Evolutionary conservation across 1,140 invertebrate species (phyloP), one percentile per base, ranked within the genome.

Genomic region (Scylla paramamosain): DNA sequence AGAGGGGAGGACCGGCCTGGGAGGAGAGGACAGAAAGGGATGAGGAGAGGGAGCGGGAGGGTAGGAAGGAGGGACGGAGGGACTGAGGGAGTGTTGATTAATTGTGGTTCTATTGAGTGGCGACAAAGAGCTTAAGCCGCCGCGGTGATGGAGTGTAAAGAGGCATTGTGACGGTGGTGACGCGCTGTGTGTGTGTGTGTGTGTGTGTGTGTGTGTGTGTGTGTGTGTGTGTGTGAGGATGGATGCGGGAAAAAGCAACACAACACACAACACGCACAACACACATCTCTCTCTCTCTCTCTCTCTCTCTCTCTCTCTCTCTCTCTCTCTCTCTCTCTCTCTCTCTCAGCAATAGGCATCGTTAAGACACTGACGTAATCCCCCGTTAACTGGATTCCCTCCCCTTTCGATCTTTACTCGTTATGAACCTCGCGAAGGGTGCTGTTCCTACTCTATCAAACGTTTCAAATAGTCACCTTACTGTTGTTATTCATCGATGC

Each of bases 271-370:
- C 39, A 39, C 39, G 6, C 39, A 39, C 39, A 39, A n/a, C n/a
- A 32, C 12, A 46, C 25, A 91, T n/a, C 83, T 84, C 83, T 84
- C 83, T 84, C 83, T 84, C 83, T 84, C 83, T 84, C 83, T 25
- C n/a, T 28, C 83, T 16, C n/a, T 84, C 83, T 82, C 52, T 59
- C 52, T 20, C 52, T 6, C 20, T 83, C 82, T 83, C 82, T 83
- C 83, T 84, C 83, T 84, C 83, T 84, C 83, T 84, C 83, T 84
- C 83, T 84, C 83, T 25, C n/a, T 28, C 83, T 16, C n/a, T 84
- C 83, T 82, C 52, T 59, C 52, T 20, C 52, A 59, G 52, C 52
- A 39, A 39, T 39, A 39, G 39, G 39, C 39, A 39, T 39, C 39
- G 39, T 39, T 39, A 39, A 39, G 39, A 39, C 39, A 39, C 39